phyloP scores from a whole-genome alignment of 2,888 invertebrate genomes.

The Acanthopleura granulata region DNA sequence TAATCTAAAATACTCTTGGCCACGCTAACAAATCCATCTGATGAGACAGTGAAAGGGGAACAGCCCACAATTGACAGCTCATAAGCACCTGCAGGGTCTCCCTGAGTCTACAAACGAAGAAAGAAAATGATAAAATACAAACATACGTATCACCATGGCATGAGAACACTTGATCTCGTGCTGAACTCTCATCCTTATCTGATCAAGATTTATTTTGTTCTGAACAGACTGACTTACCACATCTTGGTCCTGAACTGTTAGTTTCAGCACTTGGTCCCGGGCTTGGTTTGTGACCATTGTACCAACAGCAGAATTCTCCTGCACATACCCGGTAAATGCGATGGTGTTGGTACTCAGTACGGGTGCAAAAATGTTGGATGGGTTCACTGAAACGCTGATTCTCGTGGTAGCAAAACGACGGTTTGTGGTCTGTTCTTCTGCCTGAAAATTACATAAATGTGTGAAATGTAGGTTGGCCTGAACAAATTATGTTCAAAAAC shows the following conservation, averaged over 20 bases:
- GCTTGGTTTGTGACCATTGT: slow-evolving; percentile 36
- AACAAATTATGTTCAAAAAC: too few relatives aligned
- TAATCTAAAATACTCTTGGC: slow-evolving; percentile 35
- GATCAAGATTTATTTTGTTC: too few relatives aligned
- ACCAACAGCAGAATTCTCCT: slow-evolving; percentile 46
- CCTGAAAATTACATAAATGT: slow-evolving; percentile 31
- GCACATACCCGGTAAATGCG: slow-evolving; percentile 43
- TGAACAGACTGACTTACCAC: slow-evolving; percentile 41
- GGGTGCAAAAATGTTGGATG: slow-evolving; percentile 48
- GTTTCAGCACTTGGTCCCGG: slow-evolving; percentile 32
- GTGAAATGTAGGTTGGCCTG: not conserved
- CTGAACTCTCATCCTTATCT: too few relatives aligned
- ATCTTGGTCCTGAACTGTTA: slow-evolving; percentile 51
- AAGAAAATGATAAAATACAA: not conserved
- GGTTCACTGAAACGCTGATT: slow-evolving; percentile 40
- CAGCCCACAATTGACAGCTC: slow-evolving; percentile 32
- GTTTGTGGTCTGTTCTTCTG: slow-evolving; percentile 40
- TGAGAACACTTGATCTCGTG: too few relatives aligned
- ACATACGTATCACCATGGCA: too few relatives aligned
- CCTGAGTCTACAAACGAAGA: slow-evolving; percentile 28
- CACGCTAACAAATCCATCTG: slow-evolving; percentile 28
- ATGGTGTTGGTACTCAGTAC: slow-evolving; percentile 31
- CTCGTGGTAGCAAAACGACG: slow-evolving; percentile 42
- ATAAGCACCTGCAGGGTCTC: slow-evolving; percentile 31
- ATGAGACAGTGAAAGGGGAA: slow-evolving; percentile 36